Base-by-base conservation (phyloP, 92 coral and sea anemone species). In the Metridium senile region DNA sequence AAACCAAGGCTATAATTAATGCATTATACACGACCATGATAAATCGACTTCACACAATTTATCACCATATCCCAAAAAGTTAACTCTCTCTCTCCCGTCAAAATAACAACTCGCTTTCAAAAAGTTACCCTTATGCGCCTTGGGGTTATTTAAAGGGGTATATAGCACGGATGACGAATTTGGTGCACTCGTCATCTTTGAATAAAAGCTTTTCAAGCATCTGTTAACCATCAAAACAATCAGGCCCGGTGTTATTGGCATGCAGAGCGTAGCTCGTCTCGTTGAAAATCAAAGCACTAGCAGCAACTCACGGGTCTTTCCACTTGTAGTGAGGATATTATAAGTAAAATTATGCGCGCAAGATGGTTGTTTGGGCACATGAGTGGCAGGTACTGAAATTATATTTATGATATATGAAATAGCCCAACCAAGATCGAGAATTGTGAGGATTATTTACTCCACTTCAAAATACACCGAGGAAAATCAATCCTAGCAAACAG, bases 1-100 rank as follows among this genome's bases (percentile, higher is more conserved):
- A 61, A 61, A 61, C 66, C 66, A 61, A 2, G 32, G 11, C 19
- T 23, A 63, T 63, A 22, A 63, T 63, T 63, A 63, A 22, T 63
- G 29, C 43, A 63, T 63, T 1, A 59, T 59, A 28, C 69, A 9
- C 66, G 6, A 16, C 31, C 19, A n/a, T 63, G 23, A 63, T 22
- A 54, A 3, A 21, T 3, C 6, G 32, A 26, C 7, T 23, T 26
- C 11, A 27, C 31, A 61, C 30, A 23, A 54, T 61, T 26, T 61
- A 21, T 63, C 32, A 31, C 32, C 32, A 16, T 63, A 58, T 1
- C 30, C 35, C 6, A 20, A 22, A n/a, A 63, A 28, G 33, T 13
- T 2, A 29, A 13, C 20, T 16, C 23, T 63, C 6, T 27, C 7
- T 21, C 59, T 10, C 59, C 59, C n/a, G 59, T 21, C 66, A 23